Conservation (phyloP, 2,113 vertebrate genomes). For the Chloroceryle aenea region DNA sequence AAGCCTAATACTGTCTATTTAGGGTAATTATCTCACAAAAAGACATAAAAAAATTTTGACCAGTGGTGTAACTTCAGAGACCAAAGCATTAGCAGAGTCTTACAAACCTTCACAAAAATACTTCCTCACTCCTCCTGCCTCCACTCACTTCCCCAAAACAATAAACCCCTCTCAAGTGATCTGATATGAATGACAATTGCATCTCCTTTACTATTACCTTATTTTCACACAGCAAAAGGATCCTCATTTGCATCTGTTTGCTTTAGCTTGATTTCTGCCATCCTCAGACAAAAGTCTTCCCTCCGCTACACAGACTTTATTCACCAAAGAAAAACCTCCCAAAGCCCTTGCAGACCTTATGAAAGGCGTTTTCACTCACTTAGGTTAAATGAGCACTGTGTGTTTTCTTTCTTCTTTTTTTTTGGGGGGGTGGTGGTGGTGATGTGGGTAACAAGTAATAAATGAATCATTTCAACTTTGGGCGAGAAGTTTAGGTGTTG, state of each 20-base stretch:
- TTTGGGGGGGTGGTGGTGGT: not conserved
- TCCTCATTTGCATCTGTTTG: not conserved
- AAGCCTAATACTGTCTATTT: not conserved
- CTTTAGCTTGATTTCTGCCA: not conserved
- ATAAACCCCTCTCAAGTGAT: not conserved
- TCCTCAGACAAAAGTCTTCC: constrained; percentile 14
- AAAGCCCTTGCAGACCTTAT: constrained; percentile 62
- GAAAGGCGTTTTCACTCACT: constrained; percentile 80
- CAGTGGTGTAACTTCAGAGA: not conserved
- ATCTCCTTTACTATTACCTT: not conserved
- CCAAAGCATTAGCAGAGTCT: not conserved
- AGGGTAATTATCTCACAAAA: not conserved
- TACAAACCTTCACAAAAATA: not conserved
- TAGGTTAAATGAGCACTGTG: constrained; percentile 71
- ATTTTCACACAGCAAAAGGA: not conserved
- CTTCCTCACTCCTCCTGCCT: not conserved
- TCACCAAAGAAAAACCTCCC: constrained; percentile 39
- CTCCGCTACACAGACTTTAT: constrained; percentile 73
- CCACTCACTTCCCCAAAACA: not conserved
- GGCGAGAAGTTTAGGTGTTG: constrained; percentile 72
- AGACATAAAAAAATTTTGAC: not conserved
- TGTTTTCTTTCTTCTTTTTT: constrained; percentile 39
- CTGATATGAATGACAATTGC: not conserved
- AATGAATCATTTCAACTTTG: constrained; percentile 77
- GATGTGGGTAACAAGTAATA: constrained; percentile 35